Conservation (phyloP, 2,113 vertebrate genomes). For the Mesocricetus auratus region DNA sequence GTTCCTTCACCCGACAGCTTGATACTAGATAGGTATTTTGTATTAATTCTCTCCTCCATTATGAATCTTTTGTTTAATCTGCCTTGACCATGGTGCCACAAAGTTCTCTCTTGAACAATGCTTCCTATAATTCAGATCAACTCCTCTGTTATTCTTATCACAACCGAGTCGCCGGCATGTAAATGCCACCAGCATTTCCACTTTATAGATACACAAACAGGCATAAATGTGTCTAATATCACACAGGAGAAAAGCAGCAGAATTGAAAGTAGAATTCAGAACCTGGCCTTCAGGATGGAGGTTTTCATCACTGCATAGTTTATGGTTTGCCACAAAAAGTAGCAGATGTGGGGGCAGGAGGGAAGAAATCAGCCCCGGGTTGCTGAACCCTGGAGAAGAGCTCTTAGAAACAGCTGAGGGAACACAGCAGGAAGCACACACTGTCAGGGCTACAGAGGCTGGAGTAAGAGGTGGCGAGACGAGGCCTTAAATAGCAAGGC, state of each 20-base stretch:
- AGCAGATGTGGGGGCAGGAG: neutral
- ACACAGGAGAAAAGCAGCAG: no score
- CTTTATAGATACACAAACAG: neutral
- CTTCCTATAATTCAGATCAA: constrained; percentile 20
- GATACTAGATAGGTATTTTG: neutral
- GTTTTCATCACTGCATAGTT: neutral
- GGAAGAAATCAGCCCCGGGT: accelerated
- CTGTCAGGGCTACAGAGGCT: neutral
- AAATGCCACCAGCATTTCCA: neutral
- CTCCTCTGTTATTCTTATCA: neutral
- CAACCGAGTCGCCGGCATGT: neutral
- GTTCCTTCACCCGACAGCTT: neutral
- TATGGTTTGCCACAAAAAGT: neutral
- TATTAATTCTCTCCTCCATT: neutral
- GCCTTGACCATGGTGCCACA: neutral
- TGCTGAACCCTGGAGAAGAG: no score
- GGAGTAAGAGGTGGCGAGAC: neutral
- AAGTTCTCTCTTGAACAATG: neutral
- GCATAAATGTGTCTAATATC: neutral
- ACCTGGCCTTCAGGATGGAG: neutral
- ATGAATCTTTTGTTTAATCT: constrained; percentile 46
- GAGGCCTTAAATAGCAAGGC: neutral
- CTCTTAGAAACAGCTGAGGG: neutral
- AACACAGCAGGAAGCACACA: accelerated
- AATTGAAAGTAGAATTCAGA: neutral